These are phyloP conservation scores for Pseudonaja textilis DNA, from an alignment of 2,113 vertebrate species.

Conservation along the genomic window DNA sequence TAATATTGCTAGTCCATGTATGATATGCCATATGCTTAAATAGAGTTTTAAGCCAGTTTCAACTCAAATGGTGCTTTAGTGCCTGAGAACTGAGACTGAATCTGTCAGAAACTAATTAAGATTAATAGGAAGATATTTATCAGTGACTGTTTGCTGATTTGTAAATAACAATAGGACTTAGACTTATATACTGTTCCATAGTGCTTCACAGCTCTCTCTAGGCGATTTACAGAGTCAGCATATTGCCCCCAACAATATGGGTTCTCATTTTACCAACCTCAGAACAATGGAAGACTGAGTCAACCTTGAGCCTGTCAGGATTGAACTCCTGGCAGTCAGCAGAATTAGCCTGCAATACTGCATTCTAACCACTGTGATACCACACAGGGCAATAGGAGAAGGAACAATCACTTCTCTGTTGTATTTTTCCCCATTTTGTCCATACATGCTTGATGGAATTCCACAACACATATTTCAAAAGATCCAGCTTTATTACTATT, in stretches of 20 bases:
- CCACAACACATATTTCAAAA: constrained; percentile 10
- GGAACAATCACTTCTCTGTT: neutral
- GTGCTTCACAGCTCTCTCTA: neutral
- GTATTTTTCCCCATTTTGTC: neutral
- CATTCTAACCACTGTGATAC: neutral
- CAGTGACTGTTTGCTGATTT: neutral
- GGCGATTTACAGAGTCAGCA: neutral
- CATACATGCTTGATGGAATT: neutral
- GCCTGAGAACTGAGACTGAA: neutral
- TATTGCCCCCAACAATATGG: neutral
- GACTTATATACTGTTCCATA: neutral
- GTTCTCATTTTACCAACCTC: neutral
- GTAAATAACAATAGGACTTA: neutral
- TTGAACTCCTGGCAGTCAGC: neutral
- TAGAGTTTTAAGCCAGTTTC: neutral
- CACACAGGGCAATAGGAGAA: neutral
- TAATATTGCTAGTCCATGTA: neutral
- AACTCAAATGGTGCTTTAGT: neutral
- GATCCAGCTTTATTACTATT: constrained; percentile 31
- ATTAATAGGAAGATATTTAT: neutral
- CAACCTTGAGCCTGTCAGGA: neutral
- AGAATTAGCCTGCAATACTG: neutral
- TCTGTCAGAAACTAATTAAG: neutral
- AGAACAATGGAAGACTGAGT: neutral
- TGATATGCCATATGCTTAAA: neutral